Percentiles rank a stretch among this genome's conserved stretches.
Conservation (phyloP, 2,888 invertebrate species). For the Amblyteles armatorius region DNA sequence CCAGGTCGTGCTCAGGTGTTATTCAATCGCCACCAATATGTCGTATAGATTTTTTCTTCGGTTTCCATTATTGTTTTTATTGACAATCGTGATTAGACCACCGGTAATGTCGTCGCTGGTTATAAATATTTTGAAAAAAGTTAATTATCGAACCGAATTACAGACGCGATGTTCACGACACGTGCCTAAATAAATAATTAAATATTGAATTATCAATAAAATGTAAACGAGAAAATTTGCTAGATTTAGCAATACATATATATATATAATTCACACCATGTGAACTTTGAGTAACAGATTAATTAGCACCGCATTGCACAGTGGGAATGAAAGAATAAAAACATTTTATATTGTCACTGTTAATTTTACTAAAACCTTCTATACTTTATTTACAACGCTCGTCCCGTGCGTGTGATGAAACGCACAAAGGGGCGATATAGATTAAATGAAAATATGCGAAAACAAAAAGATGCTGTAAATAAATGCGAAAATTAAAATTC, state of each 20-base stretch:
- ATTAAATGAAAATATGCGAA: constrained; percentile 11
- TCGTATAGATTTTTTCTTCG: background rate
- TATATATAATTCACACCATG: constrained; percentile 61
- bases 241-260: constrained; percentile 62
- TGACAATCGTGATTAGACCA: background rate
- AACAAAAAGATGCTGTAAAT: background rate
- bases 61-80: background rate
- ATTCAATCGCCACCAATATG: background rate
- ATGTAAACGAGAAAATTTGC: constrained; percentile 55
- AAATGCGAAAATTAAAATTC: background rate
- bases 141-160: constrained; percentile 33
- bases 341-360: constrained; percentile 72
- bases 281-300: constrained; percentile 41
- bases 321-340: constrained; percentile 73
- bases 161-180: constrained; percentile 60
- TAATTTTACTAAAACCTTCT: constrained; percentile 51
- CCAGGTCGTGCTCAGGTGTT: constrained; percentile 13
- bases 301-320: constrained; percentile 63
- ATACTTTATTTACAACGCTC: constrained; percentile 35
- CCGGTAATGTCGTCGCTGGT: background rate
- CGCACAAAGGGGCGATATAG: background rate
- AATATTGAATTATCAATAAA: constrained; percentile 66
- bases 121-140: background rate
- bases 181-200: constrained; percentile 72
- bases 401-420: background rate